These are phyloP conservation scores for Siphamia tubifer DNA, from an alignment of 2,113 vertebrate species.

Conservation along the genomic window DNA sequence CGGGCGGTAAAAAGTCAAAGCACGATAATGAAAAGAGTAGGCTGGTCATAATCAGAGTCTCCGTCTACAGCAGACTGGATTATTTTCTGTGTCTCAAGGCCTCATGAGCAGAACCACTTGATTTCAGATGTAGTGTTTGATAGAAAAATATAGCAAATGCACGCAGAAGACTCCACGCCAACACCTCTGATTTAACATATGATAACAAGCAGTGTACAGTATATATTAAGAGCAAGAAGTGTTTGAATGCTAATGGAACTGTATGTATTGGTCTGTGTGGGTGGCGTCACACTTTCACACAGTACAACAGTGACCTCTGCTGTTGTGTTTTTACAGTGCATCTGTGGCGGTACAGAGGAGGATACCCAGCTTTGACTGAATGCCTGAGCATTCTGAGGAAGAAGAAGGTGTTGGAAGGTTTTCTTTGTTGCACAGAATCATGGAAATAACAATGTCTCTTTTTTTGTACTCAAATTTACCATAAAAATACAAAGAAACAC, in stretches of 20 bases:
- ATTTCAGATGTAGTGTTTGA: neutral
- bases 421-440: neutral
- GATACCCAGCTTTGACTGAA: slow-evolving; percentile 91
- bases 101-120: neutral
- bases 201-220: neutral
- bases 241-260: neutral
- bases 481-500: no score
- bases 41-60: neutral
- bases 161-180: neutral
- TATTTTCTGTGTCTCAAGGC: neutral
- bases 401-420: slow-evolving; percentile 82
- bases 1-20: neutral
- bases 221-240: neutral
- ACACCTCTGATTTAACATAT: neutral
- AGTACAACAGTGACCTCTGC: slow-evolving; percentile 66
- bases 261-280: neutral
- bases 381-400: slow-evolving; percentile 88
- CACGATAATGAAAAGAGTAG: neutral
- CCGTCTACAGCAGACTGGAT: neutral
- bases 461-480: no score
- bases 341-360: slow-evolving; percentile 93
- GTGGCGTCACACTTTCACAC: neutral
- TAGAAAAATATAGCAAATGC: neutral
- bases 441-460: no score
- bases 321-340: slow-evolving; percentile 85